phyloP scores from a whole-genome alignment of 30 jellyfish, hydroid and myxozoan species.

The Hydractinia echinata region DNA sequence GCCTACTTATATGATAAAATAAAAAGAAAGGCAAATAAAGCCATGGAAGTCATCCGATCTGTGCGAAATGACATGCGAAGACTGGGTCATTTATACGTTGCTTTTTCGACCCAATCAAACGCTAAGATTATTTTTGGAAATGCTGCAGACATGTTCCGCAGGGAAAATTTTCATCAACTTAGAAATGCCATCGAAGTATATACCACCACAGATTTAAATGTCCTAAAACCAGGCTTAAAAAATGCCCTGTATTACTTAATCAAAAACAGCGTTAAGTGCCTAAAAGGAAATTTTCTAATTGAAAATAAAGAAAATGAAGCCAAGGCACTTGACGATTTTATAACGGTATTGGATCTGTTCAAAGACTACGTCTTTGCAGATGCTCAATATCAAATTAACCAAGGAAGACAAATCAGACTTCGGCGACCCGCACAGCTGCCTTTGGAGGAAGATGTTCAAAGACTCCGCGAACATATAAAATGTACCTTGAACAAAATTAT shows the following conservation, averaged over 20 bases:
- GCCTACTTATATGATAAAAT: too few relatives aligned
- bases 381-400: slow-evolving; percentile 8
- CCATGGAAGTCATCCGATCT: too few relatives aligned
- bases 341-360: not conserved
- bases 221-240: slow-evolving; percentile 8
- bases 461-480: not conserved
- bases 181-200: slow-evolving; percentile 9
- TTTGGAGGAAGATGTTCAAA: slow-evolving; percentile 1
- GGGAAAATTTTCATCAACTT: not conserved
- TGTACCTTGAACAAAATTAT: not conserved
- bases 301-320: not conserved
- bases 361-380: slow-evolving; percentile 2
- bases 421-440: slow-evolving; percentile 12
- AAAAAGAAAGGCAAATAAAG: too few relatives aligned
- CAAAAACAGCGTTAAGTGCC: not conserved
- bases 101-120: too few relatives aligned
- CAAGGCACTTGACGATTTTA: slow-evolving; percentile 2
- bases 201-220: not conserved
- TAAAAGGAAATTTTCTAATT: not conserved
- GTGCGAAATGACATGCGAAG: too few relatives aligned
- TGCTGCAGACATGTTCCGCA: too few relatives aligned
- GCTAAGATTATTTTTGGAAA: too few relatives aligned
- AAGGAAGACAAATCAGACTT: not conserved
- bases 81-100: too few relatives aligned
- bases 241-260: not conserved